These are phyloP conservation scores for Aurelia aurita complex sp. Pacific DNA, from an alignment of 30 jellyfish, hydroid and myxozoan species.

Conservation along the genomic window DNA sequence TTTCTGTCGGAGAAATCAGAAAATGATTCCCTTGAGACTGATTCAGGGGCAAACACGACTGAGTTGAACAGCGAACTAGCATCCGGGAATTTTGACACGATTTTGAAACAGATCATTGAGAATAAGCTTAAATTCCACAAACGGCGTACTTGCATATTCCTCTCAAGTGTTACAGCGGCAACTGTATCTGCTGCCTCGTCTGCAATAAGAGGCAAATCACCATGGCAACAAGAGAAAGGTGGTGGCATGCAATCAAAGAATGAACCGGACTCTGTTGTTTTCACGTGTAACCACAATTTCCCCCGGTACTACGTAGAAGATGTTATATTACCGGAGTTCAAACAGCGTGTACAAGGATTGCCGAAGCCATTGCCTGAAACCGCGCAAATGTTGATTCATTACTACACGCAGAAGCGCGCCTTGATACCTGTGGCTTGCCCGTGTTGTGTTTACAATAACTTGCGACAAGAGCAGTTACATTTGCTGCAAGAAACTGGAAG, in stretches of 20 bases:
- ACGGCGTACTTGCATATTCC: constrained; percentile 57
- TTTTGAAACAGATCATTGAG: constrained; percentile 74
- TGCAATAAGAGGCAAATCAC: constrained; percentile 52
- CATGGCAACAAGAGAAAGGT: constrained; percentile 23
- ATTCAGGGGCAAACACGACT: background rate
- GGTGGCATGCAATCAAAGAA: background rate
- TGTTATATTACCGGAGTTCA: constrained; percentile 92
- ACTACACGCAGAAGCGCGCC: constrained; percentile 59
- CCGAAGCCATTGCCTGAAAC: constrained; percentile 87
- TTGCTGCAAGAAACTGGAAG: constrained; percentile 80
- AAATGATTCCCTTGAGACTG: constrained; percentile 1
- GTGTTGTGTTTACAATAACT: constrained; percentile 87
- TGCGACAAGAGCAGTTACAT: constrained; percentile 90
- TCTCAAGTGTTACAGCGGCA: constrained; percentile 97
- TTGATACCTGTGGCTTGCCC: constrained; percentile 96
- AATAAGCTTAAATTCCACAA: constrained; percentile 71
- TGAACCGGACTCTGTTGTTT: constrained; percentile 79
- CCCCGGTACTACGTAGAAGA: constrained; percentile 82
- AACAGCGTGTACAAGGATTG: constrained; percentile 75
- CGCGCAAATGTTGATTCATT: constrained; percentile 58
- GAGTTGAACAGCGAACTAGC: constrained; percentile 14
- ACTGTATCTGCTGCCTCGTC: constrained; percentile 97
- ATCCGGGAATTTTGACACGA: constrained; percentile 56
- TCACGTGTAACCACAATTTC: constrained; percentile 88
- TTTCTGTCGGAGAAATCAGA: constrained; percentile 22